Conservation (phyloP, 2,113 vertebrate genomes). For the Pteropus alecto region DNA sequence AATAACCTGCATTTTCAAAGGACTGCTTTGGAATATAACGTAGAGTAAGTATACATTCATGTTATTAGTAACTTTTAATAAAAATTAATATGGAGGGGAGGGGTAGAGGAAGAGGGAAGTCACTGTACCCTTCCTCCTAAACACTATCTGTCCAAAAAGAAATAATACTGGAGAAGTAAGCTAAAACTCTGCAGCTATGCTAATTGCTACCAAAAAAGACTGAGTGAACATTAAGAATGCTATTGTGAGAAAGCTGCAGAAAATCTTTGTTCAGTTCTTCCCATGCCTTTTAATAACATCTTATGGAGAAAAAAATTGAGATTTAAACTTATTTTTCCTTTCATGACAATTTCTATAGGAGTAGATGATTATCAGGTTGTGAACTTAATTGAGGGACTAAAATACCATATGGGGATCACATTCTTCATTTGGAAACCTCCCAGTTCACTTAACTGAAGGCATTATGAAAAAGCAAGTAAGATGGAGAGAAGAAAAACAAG, state of each 20-base stretch:
- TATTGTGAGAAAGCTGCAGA: neutral
- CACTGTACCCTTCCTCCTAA: too few relatives aligned
- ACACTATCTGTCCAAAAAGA: too few relatives aligned
- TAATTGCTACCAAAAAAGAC: constrained; percentile 9
- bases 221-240: neutral
- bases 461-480: neutral
- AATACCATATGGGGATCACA: neutral
- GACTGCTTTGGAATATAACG: neutral
- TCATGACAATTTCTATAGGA: neutral
- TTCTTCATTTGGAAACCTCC: neutral
- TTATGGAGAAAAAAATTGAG: neutral
- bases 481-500: neutral
- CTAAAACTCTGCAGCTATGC: neutral
- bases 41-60: neutral
- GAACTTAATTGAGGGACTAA: neutral
- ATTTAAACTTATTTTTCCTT: neutral
- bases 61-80: neutral
- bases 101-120: too few relatives aligned
- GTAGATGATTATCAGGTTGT: neutral
- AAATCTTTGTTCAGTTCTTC: neutral
- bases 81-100: neutral
- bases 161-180: neutral
- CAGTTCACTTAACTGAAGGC: neutral
- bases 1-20: neutral
- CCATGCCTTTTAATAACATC: neutral